Evolutionary conservation across 2,797 vertebrate species (phyloP).

Genomic region (Girardinus metallicus): DNA sequence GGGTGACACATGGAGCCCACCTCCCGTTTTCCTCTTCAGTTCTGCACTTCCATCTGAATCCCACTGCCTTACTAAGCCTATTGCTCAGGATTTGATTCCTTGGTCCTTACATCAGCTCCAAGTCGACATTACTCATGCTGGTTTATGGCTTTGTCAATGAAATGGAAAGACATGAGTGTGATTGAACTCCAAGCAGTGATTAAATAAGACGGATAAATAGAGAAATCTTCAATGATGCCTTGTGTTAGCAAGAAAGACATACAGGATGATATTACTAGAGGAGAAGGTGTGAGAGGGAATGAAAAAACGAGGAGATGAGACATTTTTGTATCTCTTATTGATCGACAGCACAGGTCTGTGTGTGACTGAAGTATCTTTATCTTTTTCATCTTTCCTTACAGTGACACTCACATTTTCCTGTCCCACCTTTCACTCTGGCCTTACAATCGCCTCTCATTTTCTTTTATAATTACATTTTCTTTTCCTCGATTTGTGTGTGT

Average conservation of each 20-base stretch:
- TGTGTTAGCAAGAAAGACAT: constrained; percentile 29
- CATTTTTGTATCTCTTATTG: constrained; percentile 58
- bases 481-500: constrained; percentile 23
- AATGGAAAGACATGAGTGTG: constrained; percentile 23
- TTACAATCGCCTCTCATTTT: constrained; percentile 56
- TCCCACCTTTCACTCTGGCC: constrained; percentile 34
- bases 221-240: constrained; percentile 20
- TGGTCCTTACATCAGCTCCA: constrained; percentile 9
- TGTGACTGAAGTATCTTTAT: constrained; percentile 57
- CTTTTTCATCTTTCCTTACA: constrained; percentile 48
- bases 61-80: constrained; percentile 45
- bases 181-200: constrained; percentile 42
- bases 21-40: constrained; percentile 7
- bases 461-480: constrained; percentile 63
- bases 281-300: constrained; percentile 15
- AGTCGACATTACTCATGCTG: constrained; percentile 40
- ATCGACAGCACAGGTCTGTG: constrained; percentile 52
- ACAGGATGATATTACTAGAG: background rate
- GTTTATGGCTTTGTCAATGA: constrained; percentile 71
- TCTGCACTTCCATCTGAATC: constrained; percentile 23
- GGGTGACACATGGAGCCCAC: constrained; percentile 45
- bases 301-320: constrained; percentile 43
- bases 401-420: constrained; percentile 42
- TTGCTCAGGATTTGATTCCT: constrained; percentile 43
- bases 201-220: constrained; percentile 36